A percentile compares a stretch with the other conserved stretches of the same genome.
Conservation (phyloP, 2,888 invertebrate genomes). For the Augochlorella aurata region DNA sequence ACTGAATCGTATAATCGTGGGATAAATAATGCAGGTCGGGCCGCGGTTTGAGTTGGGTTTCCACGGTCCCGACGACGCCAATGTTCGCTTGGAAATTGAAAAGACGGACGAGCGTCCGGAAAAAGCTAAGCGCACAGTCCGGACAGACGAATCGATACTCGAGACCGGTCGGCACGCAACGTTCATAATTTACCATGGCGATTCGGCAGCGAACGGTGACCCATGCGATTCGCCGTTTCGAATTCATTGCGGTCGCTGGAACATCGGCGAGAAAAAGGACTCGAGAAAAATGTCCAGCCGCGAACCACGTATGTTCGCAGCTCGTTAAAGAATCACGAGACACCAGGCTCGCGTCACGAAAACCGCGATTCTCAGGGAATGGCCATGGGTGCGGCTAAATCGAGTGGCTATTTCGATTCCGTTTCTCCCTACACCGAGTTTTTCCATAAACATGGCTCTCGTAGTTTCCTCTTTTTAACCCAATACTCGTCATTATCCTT, state of each 20-base stretch:
- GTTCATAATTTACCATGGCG: conserved; percentile 69
- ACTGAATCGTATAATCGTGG: background rate
- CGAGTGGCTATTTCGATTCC: background rate
- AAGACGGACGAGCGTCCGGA: conserved; percentile 19
- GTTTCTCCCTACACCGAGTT: background rate
- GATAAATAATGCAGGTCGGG: background rate
- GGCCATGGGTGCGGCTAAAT: background rate
- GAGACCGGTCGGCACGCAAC: conserved; percentile 64
- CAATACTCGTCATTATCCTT: too few relatives aligned
- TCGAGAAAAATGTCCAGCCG: conserved; percentile 25
- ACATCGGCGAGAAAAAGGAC: conserved; percentile 5
- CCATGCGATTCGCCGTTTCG: conserved; percentile 50
- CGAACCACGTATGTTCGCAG: conserved; percentile 26
- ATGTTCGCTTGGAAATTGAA: conserved; percentile 46
- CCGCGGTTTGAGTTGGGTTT: background rate
- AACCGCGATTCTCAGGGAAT: background rate
- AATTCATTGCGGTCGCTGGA: conserved; percentile 39
- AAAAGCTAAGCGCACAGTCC: conserved; percentile 12
- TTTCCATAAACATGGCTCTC: background rate
- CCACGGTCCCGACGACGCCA: conserved; percentile 2
- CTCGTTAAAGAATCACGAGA: conserved; percentile 51
- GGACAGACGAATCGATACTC: conserved; percentile 43
- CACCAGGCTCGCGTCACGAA: conserved; percentile 24
- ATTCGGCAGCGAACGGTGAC: conserved; percentile 54
- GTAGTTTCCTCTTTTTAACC: background rate